Evolutionary conservation across 2,113 vertebrate genomes (phyloP), one percentile per base, ranked within the genome.

Genomic region (Halcyon senegalensis): DNA sequence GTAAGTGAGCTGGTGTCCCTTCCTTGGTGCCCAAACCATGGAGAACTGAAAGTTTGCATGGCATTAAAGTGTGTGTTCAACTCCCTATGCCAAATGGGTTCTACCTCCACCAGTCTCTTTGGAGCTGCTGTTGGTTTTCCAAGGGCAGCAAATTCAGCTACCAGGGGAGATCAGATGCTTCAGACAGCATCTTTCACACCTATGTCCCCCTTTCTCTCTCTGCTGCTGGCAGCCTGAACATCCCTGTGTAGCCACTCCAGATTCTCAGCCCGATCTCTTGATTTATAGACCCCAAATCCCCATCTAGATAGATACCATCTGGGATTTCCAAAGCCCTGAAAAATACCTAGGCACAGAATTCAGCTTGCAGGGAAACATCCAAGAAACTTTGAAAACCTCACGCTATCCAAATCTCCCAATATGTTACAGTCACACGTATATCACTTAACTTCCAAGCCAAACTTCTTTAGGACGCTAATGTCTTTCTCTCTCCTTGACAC

Each of bases 401-500:
- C 59, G 41, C 37, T 53, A 28, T 18, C 37, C 46, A 77, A 86
- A 86, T 76, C 0, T 4, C 28, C 55, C 50, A 50, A 10, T 70
- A 43, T 37, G 28, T 66, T 79, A 50, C 23, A 87, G 28, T 88
- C 44, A 90, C 91, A 70, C 9, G 75, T 39, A 12, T 30, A 39
- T 43, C 59, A 86, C 31, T 80, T 62, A 80, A 80, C 31, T 88
- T 87, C 23, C 74, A 85, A 93, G 20, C 16, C 75, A 72, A 72
- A 89, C 27, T 84, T 87, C 58, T 93, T 83, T 44, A 84, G 84
- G 64, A 89, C n/a, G 63, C 39, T 70, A 64, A 83, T 39, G 60
- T 56, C 64, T 95, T 94, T 95, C 91, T 78, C n/a, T 41, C 16
- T 74, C 43, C 64, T 89, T 90, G 64, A 92, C 27, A 87, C 86